Conservation (phyloP, 2,797 vertebrate species). For the Myotis planiceps region DNA sequence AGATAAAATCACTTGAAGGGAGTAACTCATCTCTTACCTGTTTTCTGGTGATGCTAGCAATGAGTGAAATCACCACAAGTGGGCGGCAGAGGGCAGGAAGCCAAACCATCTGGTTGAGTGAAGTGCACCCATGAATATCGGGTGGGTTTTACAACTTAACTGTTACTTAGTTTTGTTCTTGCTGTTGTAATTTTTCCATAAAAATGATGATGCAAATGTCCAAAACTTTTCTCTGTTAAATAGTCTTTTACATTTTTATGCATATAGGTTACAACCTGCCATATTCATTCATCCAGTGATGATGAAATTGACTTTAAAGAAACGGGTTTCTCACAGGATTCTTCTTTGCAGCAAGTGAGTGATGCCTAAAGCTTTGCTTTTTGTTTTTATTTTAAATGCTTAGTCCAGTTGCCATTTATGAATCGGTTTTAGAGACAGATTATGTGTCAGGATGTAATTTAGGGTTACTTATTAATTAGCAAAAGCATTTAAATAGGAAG, state of each 20-base stretch:
- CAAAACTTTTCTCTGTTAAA: constrained; percentile 73
- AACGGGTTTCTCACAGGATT: constrained; percentile 97
- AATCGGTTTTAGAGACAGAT: constrained; percentile 9
- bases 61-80: not conserved
- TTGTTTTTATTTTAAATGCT: constrained; percentile 67
- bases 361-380: constrained; percentile 78
- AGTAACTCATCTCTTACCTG: not conserved
- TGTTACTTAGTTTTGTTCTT: constrained; percentile 34
- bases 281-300: constrained; percentile 98
- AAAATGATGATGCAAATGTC: constrained; percentile 73
- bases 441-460: constrained; percentile 10
- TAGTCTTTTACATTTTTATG: constrained; percentile 79
- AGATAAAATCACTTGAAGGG: not conserved
- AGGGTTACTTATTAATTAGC: not conserved
- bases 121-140: not conserved
- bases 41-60: not conserved
- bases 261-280: constrained; percentile 94
- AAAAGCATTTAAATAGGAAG: not conserved
- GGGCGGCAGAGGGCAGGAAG: not conserved
- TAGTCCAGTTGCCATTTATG: constrained; percentile 57
- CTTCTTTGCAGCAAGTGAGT: constrained; percentile 98
- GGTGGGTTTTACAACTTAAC: not conserved
- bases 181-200: constrained; percentile 68
- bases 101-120: not conserved
- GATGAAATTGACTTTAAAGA: constrained; percentile 99